Evolutionary conservation across 1,140 invertebrate species (phyloP), one percentile per base, ranked within the genome.

Genomic region (Brachionus sp.): DNA sequence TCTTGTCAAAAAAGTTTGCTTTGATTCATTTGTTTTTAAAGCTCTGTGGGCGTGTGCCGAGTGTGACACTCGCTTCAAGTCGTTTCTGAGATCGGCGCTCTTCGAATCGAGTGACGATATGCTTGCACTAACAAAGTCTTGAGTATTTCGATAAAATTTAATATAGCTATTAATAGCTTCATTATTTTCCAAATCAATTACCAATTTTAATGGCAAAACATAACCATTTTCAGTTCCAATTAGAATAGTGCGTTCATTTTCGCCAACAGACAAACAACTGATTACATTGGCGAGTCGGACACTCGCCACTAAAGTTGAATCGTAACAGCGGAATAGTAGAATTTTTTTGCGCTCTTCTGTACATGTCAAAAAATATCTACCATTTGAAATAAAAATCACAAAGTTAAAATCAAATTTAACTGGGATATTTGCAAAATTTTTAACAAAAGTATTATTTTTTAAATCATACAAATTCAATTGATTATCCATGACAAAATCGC

Each of bases 121-220:
- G 9, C 50, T 57, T 2, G 16, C n/a, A 16, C 66, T 19, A 19
- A 16, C 10, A 37, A 4, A 66, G 2, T 33, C 29, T 7, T 19
- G 33, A 46, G 23, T 46, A 12, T 29, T 19, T 35, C 70, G 7
- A 25, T 75, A 75, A 75, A 50, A 75, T 75, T 46, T 75, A 23
- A 75, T 35, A 80, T 62, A 80, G 25, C 13, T 80, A 9, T 57
- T 23, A 25, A 66, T 35, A n/a, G 77, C 77, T 23, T 80, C 77
- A 23, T 42, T 62, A 62, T 80, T 50, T 16, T 80, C 77, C 33
- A 80, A 80, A 62, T 80, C 77, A 29, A 80, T 35, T 4, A 80
- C 50, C 16, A 80, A 44, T 62, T 80, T 57, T 9, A 80, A 62
- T 33, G 62, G 62, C n/a, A 50, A 62, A 57, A 57, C 46, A 25